These are phyloP conservation scores for Saccostrea glomerata DNA, from an alignment of 1,140 invertebrate species.

Conservation along the genomic window DNA sequence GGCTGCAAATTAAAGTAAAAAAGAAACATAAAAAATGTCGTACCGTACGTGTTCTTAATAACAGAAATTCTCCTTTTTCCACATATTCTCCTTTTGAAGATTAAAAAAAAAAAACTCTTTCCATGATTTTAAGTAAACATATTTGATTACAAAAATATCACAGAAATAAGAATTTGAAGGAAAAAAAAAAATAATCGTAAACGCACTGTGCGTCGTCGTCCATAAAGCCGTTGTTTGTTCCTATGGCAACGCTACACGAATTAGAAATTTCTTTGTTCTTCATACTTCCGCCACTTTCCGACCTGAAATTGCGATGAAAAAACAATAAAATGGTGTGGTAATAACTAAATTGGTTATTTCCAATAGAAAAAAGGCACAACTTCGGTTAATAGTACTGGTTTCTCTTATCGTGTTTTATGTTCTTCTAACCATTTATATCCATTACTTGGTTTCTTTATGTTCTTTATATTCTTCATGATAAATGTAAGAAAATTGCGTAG, in stretches of 20 bases:
- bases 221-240: slow-evolving; percentile 43
- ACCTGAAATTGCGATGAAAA: slow-evolving; percentile 41
- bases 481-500: neutral
- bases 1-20: slow-evolving; percentile 50
- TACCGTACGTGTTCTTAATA: too few species aligned
- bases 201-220: slow-evolving; percentile 57
- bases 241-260: slow-evolving; percentile 48
- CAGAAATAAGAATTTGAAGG: neutral
- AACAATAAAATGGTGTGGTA: neutral
- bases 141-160: too few species aligned
- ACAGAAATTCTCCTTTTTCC: neutral
- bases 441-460: neutral
- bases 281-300: slow-evolving; percentile 48
- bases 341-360: slow-evolving; percentile 8
- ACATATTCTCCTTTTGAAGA: neutral
- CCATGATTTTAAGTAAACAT: too few species aligned
- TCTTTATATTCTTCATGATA: neutral
- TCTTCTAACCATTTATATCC: neutral
- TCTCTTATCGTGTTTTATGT: slow-evolving; percentile 13
- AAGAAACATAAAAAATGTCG: too few species aligned
- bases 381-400: neutral
- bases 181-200: neutral
- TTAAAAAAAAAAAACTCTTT: too few species aligned
- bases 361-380: neutral
- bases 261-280: slow-evolving; percentile 56